Base-by-base conservation (phyloP, 2,888 invertebrate genomes). In the Arge pagana region DNA sequence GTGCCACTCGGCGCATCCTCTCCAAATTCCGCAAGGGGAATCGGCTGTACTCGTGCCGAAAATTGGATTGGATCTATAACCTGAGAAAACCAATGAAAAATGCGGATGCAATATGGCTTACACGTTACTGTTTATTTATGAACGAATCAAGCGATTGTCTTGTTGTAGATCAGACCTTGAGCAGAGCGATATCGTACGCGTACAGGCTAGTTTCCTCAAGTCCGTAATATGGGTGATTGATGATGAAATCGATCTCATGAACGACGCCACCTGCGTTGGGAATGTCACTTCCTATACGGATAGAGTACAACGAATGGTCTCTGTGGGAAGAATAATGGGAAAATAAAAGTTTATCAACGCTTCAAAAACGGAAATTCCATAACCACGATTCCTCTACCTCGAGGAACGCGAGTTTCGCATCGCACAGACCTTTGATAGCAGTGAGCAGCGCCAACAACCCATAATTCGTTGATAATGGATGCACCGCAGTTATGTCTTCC, bases 381-480 rank as follows among this genome's bases (percentile, higher is more conserved):
- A n/a, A n/a, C n/a, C n/a, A n/a, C n/a, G n/a, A n/a, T n/a, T n/a
- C n/a, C n/a, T n/a, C n/a, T n/a, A n/a, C n/a, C n/a, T n/a, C n/a
- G n/a, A n/a, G n/a, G n/a, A n/a, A n/a, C n/a, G n/a, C n/a, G n/a
- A 8, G 15, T 31, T 11, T 24, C 5, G 8, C 10, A 8, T 30
- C 10, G 10, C 10, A 19, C 39, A 3, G 3, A 48, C 48, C 37
- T 8, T 13, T 37, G 28, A 35, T 8, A 15, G 23, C 50, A 50
- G 33, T 50, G 41, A 11, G 50, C 50, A 11, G 41, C 41, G 10
- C 40, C 21, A 24, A 50, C n/a, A 23, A 50, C 21, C 50, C 50
- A 50, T 30, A 11, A 21, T 13, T 50, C 33, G 30, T 7, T 33
- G 11, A 50, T 33, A 10, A 50, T 41, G 16, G 23, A 13, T 21